Conservation (phyloP, 64 coral and sea anemone genomes). For the Orbicella faveolata region DNA sequence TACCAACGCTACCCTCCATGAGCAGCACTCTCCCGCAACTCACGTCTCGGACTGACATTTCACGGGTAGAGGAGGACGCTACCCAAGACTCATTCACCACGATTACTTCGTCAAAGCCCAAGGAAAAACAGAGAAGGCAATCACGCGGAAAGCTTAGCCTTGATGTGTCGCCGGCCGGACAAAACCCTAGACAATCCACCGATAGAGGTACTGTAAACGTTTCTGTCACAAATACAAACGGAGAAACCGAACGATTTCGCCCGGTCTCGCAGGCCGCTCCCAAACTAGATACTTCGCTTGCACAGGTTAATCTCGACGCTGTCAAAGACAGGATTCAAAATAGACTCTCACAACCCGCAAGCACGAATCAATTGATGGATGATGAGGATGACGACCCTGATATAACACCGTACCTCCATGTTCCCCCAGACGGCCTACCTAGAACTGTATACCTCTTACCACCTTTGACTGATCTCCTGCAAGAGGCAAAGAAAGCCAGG, state of each 20-base stretch:
- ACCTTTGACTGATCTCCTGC: slow-evolving; percentile 72
- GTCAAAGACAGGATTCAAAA: slow-evolving; percentile 76
- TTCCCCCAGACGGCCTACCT: slow-evolving; percentile 90
- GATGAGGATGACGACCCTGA: slow-evolving; percentile 49
- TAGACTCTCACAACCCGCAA: slow-evolving; percentile 35
- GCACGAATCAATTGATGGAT: neutral
- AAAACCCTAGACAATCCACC: neutral
- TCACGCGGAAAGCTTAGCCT: slow-evolving; percentile 1
- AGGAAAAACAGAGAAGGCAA: neutral
- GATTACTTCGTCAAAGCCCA: neutral
- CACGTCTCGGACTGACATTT: neutral
- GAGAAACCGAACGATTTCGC: slow-evolving; percentile 7
- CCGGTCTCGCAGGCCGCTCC: neutral
- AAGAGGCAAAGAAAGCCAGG: slow-evolving; percentile 91
- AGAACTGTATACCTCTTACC: slow-evolving; percentile 85
- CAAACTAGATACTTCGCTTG: slow-evolving; percentile 39
- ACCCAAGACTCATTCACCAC: neutral
- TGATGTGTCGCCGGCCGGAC: neutral
- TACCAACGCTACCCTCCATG: slow-evolving; percentile 38
- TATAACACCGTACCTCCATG: slow-evolving; percentile 74
- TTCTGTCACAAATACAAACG: slow-evolving; percentile 18
- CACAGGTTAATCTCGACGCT: slow-evolving; percentile 53
- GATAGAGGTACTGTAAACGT: neutral
- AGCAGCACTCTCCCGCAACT: neutral
- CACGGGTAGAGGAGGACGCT: neutral